Conservation (phyloP, 2,113 vertebrate genomes). For the Rhinolophus sinicus region DNA sequence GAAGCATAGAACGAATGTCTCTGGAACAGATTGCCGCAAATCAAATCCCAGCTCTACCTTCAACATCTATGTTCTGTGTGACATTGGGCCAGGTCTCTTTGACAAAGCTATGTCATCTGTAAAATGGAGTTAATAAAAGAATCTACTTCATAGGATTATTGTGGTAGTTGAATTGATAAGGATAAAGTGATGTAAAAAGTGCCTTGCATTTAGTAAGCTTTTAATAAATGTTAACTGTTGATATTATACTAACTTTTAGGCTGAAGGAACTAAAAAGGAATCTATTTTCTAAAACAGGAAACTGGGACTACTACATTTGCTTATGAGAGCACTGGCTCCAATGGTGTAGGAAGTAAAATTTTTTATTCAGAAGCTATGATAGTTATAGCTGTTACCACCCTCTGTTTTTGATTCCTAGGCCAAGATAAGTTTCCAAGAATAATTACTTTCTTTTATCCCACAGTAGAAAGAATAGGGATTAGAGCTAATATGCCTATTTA, state of each 20-base stretch:
- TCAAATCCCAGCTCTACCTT: background rate
- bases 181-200: background rate
- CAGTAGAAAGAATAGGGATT: conserved; percentile 15
- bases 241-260: background rate
- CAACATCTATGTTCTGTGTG: background rate
- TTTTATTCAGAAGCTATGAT: background rate
- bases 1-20: background rate
- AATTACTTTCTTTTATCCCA: conserved; percentile 43
- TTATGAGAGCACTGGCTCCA: background rate
- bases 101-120: background rate
- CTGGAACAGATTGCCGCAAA: no score
- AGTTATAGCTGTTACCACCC: background rate
- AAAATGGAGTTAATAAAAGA: background rate
- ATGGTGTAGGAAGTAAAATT: background rate
- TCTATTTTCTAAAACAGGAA: background rate
- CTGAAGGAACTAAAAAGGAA: background rate
- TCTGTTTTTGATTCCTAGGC: conserved; percentile 43
- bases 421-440: conserved; percentile 55
- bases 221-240: background rate
- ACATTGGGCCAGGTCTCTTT: background rate
- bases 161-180: background rate
- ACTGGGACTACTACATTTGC: background rate
- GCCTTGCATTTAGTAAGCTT: background rate
- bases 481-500: conserved; percentile 54
- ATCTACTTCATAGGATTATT: background rate